These are phyloP conservation scores for Caiman crocodilus DNA, from an alignment of 2,797 vertebrate species.

Conservation along the genomic window DNA sequence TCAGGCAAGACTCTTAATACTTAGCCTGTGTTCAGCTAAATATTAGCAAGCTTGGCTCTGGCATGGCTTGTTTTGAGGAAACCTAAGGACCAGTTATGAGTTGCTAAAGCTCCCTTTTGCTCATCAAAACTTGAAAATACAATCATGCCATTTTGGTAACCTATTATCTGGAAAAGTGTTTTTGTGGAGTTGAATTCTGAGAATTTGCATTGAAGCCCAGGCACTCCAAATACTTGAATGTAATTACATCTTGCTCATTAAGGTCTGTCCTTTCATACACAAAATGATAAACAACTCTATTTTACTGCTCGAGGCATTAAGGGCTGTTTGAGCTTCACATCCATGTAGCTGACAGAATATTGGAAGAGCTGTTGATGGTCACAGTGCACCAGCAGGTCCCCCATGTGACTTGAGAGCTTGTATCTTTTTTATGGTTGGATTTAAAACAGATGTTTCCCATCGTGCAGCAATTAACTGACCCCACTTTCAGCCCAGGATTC, in stretches of 20 bases:
- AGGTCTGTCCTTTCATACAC: not conserved
- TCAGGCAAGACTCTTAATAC: not conserved
- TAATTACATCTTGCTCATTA: not conserved
- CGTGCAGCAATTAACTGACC: slow-evolving; percentile 48
- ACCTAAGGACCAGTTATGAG: rapidly evolving
- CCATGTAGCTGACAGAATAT: not conserved
- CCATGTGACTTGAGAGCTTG: rapidly evolving
- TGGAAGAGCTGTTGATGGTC: not conserved
- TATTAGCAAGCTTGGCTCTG: not conserved
- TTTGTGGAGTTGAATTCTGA: not conserved
- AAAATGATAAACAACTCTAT: not conserved
- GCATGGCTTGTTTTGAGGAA: not conserved
- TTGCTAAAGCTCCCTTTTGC: not conserved
- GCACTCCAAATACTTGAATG: not conserved
- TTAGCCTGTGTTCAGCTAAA: not conserved
- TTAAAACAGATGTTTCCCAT: slow-evolving; percentile 41
- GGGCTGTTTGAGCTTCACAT: not conserved
- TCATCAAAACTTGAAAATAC: not conserved
- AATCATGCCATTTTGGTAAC: not conserved
- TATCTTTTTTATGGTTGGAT: not conserved
- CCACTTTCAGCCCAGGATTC: slow-evolving; percentile 29
- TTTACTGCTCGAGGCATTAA: not conserved
- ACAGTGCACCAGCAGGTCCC: not conserved
- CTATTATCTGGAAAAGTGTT: not conserved
- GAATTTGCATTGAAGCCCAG: not conserved